Evolutionary conservation across 2,888 invertebrate species (phyloP).

Genomic region (Congeria kusceri): DNA sequence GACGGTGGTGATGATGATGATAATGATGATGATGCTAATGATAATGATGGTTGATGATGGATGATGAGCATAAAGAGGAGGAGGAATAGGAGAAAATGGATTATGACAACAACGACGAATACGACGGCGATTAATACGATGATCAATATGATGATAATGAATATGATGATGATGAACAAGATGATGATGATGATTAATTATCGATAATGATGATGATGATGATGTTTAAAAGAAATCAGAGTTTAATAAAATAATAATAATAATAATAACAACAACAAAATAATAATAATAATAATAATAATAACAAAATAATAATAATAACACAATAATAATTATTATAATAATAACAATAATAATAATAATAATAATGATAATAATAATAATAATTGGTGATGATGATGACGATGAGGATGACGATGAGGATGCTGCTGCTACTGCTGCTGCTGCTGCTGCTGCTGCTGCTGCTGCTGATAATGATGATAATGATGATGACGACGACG

Average conservation of each 20-base stretch:
- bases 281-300: too few relatives aligned
- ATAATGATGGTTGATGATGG: too few relatives aligned
- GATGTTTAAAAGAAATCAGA: not conserved
- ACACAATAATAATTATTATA: not conserved
- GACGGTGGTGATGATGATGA: not conserved
- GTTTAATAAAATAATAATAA: not conserved
- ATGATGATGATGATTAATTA: constrained; percentile 9
- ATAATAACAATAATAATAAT: not conserved
- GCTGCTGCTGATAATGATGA: constrained; percentile 2
- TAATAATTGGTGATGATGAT: constrained; percentile 3
- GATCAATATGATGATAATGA: constrained; percentile 5
- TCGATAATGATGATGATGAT: constrained; percentile 1
- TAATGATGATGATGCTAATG: constrained; percentile 8
- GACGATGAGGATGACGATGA: not conserved
- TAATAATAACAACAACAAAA: too few relatives aligned
- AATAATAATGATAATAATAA: constrained; percentile 1
- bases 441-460: not conserved
- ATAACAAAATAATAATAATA: too few relatives aligned
- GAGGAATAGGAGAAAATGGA: not conserved
- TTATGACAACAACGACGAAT: constrained; percentile 9
- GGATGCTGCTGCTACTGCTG: not conserved
- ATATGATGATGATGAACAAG: not conserved
- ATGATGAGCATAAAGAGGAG: not conserved
- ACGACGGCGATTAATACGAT: not conserved
- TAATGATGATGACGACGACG: constrained; percentile 4